phyloP scores from a whole-genome alignment of 2,888 invertebrate species.

The Drosophila tanythrix region DNA sequence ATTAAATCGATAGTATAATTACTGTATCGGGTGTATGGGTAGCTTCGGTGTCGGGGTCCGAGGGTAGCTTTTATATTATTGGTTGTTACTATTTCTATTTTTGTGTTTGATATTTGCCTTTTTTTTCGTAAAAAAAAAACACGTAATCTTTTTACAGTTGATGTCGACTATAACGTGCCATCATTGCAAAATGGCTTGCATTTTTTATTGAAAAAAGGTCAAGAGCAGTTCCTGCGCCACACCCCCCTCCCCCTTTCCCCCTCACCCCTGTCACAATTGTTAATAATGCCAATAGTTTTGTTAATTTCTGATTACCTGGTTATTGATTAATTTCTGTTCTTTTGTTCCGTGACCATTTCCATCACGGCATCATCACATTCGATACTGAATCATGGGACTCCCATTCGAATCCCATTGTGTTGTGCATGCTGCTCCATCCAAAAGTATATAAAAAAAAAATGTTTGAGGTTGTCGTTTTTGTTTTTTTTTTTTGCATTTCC shows the following conservation, averaged over 20 bases:
- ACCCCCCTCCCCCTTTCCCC: slow-evolving; percentile 1
- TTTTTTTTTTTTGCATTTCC: background rate
- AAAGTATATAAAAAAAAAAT: background rate
- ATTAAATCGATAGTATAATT: background rate
- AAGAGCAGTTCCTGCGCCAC: slow-evolving; percentile 44
- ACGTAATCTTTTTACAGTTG: slow-evolving; percentile 87
- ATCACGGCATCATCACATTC: background rate
- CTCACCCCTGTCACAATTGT: slow-evolving; percentile 19
- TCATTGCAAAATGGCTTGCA: slow-evolving; percentile 90
- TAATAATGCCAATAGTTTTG: slow-evolving; percentile 10
- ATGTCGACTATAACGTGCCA: slow-evolving; percentile 89
- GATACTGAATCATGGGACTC: background rate
- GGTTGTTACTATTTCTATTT: slow-evolving; percentile 6
- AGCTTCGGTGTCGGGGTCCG: slow-evolving; percentile 23
- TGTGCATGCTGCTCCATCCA: slow-evolving; percentile 7
- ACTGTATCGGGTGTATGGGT: background rate
- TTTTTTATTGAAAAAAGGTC: slow-evolving; percentile 86
- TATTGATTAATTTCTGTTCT: background rate
- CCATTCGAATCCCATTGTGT: background rate
- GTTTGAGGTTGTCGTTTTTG: slow-evolving; percentile 1
- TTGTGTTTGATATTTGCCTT: slow-evolving; percentile 39
- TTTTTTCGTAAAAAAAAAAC: slow-evolving; percentile 10
- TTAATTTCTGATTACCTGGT: background rate
- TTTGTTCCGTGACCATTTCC: background rate
- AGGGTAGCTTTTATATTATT: slow-evolving; percentile 17